Evolutionary conservation across 1,140 invertebrate genomes (phyloP).

Genomic region (Pseudomyrmex gracilis): DNA sequence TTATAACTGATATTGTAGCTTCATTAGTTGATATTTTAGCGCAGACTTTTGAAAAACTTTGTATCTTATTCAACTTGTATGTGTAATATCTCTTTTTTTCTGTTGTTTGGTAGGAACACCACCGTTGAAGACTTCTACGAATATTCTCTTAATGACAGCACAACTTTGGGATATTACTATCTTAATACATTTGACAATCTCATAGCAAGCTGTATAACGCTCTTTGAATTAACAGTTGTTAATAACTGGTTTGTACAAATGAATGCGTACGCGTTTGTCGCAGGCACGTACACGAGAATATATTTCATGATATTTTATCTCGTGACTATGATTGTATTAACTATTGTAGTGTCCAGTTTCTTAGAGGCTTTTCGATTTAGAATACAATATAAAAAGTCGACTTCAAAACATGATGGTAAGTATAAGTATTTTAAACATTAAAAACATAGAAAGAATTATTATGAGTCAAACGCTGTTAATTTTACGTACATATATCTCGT

Average conservation of each 20-base stretch:
- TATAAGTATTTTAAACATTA: constrained; percentile 6
- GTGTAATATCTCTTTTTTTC: too few species aligned
- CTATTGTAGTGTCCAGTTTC: constrained; percentile 96
- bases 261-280: constrained; percentile 93
- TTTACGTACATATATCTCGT: too few species aligned
- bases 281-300: constrained; percentile 89
- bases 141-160: constrained; percentile 88
- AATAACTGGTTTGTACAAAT: constrained; percentile 98
- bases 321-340: constrained; percentile 96
- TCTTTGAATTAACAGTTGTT: constrained; percentile 96
- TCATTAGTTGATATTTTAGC: too few species aligned
- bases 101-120: constrained; percentile 88
- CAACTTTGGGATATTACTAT: constrained; percentile 93
- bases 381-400: constrained; percentile 94
- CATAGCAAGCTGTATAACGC: constrained; percentile 91
- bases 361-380: constrained; percentile 96
- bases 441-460: neutral
- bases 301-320: constrained; percentile 97
- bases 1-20: too few species aligned
- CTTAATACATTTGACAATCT: constrained; percentile 94
- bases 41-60: too few species aligned
- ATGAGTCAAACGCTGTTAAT: too few species aligned
- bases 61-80: too few species aligned
- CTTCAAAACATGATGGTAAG: constrained; percentile 93
- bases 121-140: constrained; percentile 94